Percentiles rank a stretch among this genome's conserved stretches.
These are phyloP conservation scores for Ammospiza nelsoni DNA, from an alignment of 2,113 vertebrate species.

Conservation along the genomic window DNA sequence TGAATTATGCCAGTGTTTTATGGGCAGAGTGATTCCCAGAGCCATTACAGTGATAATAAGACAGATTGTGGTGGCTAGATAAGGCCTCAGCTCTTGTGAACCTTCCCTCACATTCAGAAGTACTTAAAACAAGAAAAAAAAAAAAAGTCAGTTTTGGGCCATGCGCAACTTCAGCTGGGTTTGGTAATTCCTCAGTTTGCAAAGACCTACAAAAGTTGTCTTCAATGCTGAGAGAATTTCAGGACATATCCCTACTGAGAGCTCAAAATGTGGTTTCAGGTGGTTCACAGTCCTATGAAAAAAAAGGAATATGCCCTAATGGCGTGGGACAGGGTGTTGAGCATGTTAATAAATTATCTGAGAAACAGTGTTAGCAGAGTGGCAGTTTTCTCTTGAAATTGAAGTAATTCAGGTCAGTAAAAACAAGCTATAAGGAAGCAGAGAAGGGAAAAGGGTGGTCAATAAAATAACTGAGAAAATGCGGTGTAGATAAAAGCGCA, in stretches of 20 bases:
- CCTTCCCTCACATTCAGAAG: not conserved
- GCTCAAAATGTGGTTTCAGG: not conserved
- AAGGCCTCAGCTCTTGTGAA: not conserved
- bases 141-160: not conserved
- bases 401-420: not conserved
- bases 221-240: not conserved
- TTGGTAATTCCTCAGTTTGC: not conserved
- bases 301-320: not conserved
- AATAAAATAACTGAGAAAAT: conserved; percentile 8
- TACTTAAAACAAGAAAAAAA: not conserved
- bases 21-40: not conserved
- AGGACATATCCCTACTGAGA: not conserved
- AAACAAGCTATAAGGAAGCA: conserved; percentile 20
- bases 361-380: not conserved
- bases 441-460: not conserved
- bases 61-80: not conserved
- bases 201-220: not conserved
- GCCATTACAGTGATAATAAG: not conserved
- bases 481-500: not conserved
- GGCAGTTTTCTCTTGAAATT: not conserved
- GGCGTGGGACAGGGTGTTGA: not conserved
- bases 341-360: not conserved
- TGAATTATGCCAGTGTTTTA: not conserved
- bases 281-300: not conserved
- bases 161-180: not conserved